phyloP scores from a whole-genome alignment of 1,140 invertebrate genomes.

The Drosophila tristis region DNA sequence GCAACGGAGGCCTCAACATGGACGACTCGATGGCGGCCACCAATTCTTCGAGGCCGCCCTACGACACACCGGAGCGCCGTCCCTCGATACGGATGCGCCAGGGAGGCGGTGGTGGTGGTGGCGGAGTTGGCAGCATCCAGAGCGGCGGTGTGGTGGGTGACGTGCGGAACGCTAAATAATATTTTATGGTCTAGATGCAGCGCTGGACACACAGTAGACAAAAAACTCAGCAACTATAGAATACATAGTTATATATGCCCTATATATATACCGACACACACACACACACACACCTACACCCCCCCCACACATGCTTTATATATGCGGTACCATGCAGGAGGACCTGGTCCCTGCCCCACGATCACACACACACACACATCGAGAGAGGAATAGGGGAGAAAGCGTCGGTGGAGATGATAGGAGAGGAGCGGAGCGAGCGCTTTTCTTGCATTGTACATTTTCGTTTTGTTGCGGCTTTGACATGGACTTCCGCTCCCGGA shows the following conservation, averaged over 20 bases:
- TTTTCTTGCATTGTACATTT: conserved; percentile 60
- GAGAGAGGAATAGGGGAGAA: conserved; percentile 4
- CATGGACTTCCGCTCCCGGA: conserved; percentile 54
- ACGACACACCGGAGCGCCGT: conserved; percentile 85
- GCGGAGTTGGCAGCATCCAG: conserved; percentile 55
- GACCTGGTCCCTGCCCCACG: conserved; percentile 49
- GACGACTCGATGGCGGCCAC: conserved; percentile 84
- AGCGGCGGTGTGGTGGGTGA: conserved; percentile 44
- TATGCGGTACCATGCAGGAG: conserved; percentile 60
- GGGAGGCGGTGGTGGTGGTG: conserved; percentile 62
- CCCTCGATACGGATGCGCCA: conserved; percentile 85
- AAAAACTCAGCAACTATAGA: conserved; percentile 65
- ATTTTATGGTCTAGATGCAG: conserved; percentile 82
- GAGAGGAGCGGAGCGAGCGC: conserved; percentile 41
- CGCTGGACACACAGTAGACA: conserved; percentile 56
- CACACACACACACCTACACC: conserved; percentile 10
- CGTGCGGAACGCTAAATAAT: conserved; percentile 84
- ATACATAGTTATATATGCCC: conserved; percentile 64
- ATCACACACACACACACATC: conserved; percentile 17
- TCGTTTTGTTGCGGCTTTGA: conserved; percentile 49
- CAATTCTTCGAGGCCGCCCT: conserved; percentile 84
- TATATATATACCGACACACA: conserved; percentile 39
- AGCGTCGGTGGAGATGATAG: conserved; percentile 25
- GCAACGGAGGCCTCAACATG: conserved; percentile 75
- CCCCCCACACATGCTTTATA: conserved; percentile 62